phyloP scores from a whole-genome alignment of 2,797 vertebrate genomes.

The Arremon aurantiirostris region DNA sequence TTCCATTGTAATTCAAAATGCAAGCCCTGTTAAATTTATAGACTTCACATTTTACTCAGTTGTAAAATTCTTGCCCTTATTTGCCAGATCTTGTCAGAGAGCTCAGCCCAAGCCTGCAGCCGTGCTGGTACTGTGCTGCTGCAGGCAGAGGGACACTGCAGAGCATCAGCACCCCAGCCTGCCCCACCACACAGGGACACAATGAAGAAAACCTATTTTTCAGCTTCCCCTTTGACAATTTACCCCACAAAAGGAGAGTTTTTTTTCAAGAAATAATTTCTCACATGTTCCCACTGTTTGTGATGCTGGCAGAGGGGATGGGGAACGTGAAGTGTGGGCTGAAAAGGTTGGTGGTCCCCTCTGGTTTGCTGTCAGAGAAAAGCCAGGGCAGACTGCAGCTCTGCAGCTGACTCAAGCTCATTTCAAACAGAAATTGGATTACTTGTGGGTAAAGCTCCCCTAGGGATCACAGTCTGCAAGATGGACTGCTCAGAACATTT shows the following conservation, averaged over 20 bases:
- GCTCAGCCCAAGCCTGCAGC: background rate
- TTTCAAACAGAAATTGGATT: background rate
- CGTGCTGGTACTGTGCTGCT: background rate
- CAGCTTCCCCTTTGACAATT: background rate
- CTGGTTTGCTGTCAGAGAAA: background rate
- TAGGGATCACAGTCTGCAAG: background rate
- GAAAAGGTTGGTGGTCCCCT: background rate
- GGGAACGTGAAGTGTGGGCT: background rate
- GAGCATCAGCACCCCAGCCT: background rate
- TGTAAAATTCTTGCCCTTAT: slow-evolving; percentile 2
- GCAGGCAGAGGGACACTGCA: background rate
- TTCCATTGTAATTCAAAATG: slow-evolving; percentile 38
- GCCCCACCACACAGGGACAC: background rate
- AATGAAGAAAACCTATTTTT: background rate
- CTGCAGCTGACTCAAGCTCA: background rate
- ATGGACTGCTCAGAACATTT: background rate
- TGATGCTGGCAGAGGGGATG: background rate
- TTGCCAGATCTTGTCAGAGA: background rate
- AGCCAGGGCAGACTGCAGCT: background rate
- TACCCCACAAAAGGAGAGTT: fast-evolving
- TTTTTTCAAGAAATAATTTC: background rate
- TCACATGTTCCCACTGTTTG: background rate
- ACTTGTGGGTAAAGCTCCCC: background rate
- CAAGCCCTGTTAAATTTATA: slow-evolving; percentile 15
- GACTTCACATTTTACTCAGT: slow-evolving; percentile 3